Evolutionary conservation across 2,888 invertebrate genomes (phyloP), one percentile per base, ranked within the genome.

Genomic region (Drosophila mayaguana): DNA sequence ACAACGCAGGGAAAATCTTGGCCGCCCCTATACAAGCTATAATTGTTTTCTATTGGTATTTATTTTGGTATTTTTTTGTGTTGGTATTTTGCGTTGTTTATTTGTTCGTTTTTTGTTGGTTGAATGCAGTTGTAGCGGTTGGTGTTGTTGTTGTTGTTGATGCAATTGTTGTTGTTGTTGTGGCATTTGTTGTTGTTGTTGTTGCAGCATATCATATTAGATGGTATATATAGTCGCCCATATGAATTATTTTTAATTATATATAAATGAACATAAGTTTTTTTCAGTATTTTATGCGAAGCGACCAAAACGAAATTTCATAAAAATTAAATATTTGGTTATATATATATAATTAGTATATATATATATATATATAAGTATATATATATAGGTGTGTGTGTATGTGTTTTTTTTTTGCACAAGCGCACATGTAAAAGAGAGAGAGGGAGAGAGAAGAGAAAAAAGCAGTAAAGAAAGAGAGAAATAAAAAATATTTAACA

Each of bases 1-100:
- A 92, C 87, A 91, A 92, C 91, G 93, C 93, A 93, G 91, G 91
- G 92, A 84, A 90, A 83, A 83, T 92, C 92, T 89, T 89, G 88
- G 86, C 90, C 90, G 85, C 90, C 90, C 91, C 88, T 90, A 73
- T 59, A 71, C 65, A 54, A 14, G 55, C 56, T 66, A 40, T 36
- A 50, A 66, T 75, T 71, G 71, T 75, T 81, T 70, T 72, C 87
- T 87, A 79, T 50, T 50, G 50, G 22, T 50, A 60, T 63, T 53
- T 36, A 56, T 25, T 25, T 40, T 22, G 14, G 4, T n/a, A n/a
- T 36, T 54, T 40, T 43, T 45, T 59, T 51, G 72, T 51, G 72
- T 61, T 61, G 78, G 63, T 60, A 72, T 54, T 70, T 69, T 46
- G 48, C 28, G 28, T 20, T 42, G 45, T 45, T 45, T 62, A 51